A percentile compares a stretch with the other conserved stretches of the same genome.
phyloP scores from a whole-genome alignment of 2,888 invertebrate genomes.

The Autographa pulchrina region DNA sequence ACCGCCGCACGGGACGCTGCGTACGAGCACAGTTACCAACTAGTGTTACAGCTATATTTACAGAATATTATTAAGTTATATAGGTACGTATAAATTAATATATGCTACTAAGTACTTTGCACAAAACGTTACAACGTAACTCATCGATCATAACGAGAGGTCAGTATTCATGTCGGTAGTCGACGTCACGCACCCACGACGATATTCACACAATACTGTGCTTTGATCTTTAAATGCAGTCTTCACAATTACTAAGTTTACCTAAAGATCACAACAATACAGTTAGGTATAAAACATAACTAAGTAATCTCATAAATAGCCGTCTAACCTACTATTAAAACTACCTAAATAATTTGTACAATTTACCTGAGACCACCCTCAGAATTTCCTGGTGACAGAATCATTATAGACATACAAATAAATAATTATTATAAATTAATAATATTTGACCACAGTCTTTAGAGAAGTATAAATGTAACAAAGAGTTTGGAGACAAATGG shows the following conservation, averaged over 20 bases:
- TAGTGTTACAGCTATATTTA: slow-evolving; percentile 81
- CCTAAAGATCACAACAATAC: slow-evolving; percentile 86
- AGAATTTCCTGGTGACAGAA: slow-evolving; percentile 78
- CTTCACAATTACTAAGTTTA: slow-evolving; percentile 79
- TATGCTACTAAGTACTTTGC: slow-evolving; percentile 89
- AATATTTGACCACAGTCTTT: slow-evolving; percentile 87
- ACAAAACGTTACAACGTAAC: slow-evolving; percentile 85
- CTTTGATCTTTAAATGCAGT: slow-evolving; percentile 85
- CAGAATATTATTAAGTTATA: slow-evolving; percentile 81
- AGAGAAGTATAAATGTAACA: slow-evolving; percentile 80
- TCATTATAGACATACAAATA: slow-evolving; percentile 86
- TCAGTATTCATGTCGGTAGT: slow-evolving; percentile 61
- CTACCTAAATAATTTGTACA: slow-evolving; percentile 88
- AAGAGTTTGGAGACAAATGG: slow-evolving; percentile 68
- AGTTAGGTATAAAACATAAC: slow-evolving; percentile 78
- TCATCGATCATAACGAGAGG: slow-evolving; percentile 78
- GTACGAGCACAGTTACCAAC: slow-evolving; percentile 58
- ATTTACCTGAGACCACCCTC: slow-evolving; percentile 80
- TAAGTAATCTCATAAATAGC: slow-evolving; percentile 89
- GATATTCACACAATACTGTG: slow-evolving; percentile 71
- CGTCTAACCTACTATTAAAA: slow-evolving; percentile 77
- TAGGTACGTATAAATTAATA: slow-evolving; percentile 87
- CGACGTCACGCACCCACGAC: slow-evolving; percentile 13
- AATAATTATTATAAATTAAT: slow-evolving; percentile 87
- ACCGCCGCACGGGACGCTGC: slow-evolving; percentile 67